A percentile compares a stretch with the other conserved stretches of the same genome.
Evolutionary conservation across 30 jellyfish, hydroid and myxozoan species (phyloP).

Genomic region (Aurelia sp.): DNA sequence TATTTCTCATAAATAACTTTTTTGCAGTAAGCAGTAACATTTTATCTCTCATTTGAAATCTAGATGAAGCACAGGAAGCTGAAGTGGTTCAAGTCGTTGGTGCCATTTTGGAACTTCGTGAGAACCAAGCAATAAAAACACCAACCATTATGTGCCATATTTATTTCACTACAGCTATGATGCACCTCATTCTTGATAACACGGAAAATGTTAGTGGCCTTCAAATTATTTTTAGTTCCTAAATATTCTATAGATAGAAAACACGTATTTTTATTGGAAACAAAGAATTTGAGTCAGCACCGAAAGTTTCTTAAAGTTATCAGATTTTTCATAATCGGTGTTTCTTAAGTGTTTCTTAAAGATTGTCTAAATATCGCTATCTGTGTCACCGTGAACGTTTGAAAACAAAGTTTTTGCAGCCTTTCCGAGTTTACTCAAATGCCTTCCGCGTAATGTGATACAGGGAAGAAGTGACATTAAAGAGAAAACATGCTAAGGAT

Average conservation of each 20-base stretch:
- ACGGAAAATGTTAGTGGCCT: slow-evolving; percentile 46
- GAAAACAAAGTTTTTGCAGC: too few relatives aligned
- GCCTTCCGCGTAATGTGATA: neutral
- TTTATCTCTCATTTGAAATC: neutral
- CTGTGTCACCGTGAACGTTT: too few relatives aligned
- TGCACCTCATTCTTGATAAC: slow-evolving; percentile 70
- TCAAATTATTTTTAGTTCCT: neutral
- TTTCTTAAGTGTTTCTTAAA: too few relatives aligned
- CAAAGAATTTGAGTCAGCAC: too few relatives aligned
- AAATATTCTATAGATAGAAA: neutral
- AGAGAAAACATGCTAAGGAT: too few relatives aligned
- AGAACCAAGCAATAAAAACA: slow-evolving; percentile 77
- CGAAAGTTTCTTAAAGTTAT: too few relatives aligned
- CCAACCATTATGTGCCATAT: slow-evolving; percentile 63
- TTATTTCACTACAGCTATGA: slow-evolving; percentile 83
- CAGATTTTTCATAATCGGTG: too few relatives aligned
- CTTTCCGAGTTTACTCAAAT: neutral
- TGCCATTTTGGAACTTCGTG: slow-evolving; percentile 82
- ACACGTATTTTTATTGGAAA: too few relatives aligned
- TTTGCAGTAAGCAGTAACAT: too few relatives aligned
- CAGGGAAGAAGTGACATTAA: neutral
- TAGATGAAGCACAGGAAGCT: slow-evolving; percentile 98
- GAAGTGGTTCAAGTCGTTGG: slow-evolving; percentile 86
- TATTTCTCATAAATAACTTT: too few relatives aligned
- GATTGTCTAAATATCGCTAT: too few relatives aligned